Evolutionary conservation across 2,797 vertebrate species (phyloP), one percentile per base, ranked within the genome.

Genomic region (Pseudomugil tenellus): DNA sequence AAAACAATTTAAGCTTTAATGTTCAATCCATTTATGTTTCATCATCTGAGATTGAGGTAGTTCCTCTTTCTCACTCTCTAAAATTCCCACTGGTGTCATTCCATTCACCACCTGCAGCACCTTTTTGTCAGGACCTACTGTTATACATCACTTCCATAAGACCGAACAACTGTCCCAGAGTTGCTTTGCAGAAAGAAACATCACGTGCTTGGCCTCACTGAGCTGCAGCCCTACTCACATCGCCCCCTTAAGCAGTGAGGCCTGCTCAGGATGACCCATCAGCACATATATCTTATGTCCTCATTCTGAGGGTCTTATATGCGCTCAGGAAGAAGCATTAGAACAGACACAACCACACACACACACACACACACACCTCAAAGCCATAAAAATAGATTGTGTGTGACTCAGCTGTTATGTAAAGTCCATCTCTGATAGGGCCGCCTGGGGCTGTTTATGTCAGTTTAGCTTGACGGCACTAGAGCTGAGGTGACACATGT

Each of bases 391-490:
- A 92, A 92, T 92, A 92, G 90, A 91, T 90, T 81, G 87, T 80
- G 84, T 86, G 89, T 92, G 90, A 92, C 91, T 92, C 91, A 92
- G 88, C 76, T 81, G 87, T 92, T 92, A 92, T 91, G 87, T 92
- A 92, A 93, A 93, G 89, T 91, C 90, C 89, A 92, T 91, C 87
- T 85, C 91, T 89, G 90, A 92, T 91, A 89, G 84, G 89, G 80
- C 80, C 81, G 84, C 90, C 86, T 49, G 83, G 82, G 86, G 89
- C 86, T 88, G 83, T 88, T 92, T 90, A 84, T 91, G 88, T 91
- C 89, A 89, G 91, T 92, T 89, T 90, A 87, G 84, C 79, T 89
- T 90, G 89, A 92, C 83, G 76, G 84, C 83, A 58, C 81, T 81
- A 79, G 70, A 90, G 53, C 84, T 79, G 89, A 90, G 89, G 85